These are phyloP conservation scores for Acanthaster planci DNA, from an alignment of 35 echinoderm and acorn worm species.

Conservation along the genomic window DNA sequence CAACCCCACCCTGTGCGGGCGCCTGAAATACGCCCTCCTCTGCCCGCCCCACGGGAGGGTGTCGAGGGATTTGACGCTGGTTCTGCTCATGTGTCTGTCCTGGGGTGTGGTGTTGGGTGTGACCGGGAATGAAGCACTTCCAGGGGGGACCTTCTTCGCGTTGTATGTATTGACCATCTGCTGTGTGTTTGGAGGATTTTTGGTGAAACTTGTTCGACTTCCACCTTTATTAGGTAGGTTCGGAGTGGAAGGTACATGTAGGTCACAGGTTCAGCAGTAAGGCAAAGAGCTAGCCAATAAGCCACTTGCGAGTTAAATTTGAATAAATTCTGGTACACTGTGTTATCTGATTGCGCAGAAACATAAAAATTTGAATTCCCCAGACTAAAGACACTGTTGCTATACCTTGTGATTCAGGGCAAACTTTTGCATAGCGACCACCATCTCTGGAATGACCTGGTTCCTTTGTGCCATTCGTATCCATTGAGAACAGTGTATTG, in stretches of 20 bases:
- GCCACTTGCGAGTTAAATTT: too few species aligned
- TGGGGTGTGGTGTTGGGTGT: constrained; percentile 85
- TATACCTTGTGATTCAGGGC: too few species aligned
- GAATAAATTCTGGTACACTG: too few species aligned
- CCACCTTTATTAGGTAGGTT: constrained; percentile 81
- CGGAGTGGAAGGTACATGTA: not conserved
- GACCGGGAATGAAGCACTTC: constrained; percentile 70
- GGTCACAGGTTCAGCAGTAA: too few species aligned
- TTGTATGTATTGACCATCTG: constrained; percentile 69
- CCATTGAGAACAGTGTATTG: too few species aligned
- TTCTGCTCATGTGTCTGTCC: constrained; percentile 37
- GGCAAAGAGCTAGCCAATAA: too few species aligned
- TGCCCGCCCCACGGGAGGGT: constrained; percentile 67
- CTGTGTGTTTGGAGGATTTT: constrained; percentile 71
- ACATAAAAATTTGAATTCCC: too few species aligned
- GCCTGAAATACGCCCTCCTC: constrained; percentile 55
- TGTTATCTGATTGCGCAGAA: too few species aligned
- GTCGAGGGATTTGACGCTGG: constrained; percentile 48
- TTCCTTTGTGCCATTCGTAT: too few species aligned
- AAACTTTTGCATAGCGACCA: too few species aligned
- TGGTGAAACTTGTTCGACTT: constrained; percentile 66
- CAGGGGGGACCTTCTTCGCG: constrained; percentile 92
- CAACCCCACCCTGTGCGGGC: constrained; percentile 44
- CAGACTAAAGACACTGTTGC: too few species aligned
- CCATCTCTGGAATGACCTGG: too few species aligned